Base-by-base conservation (phyloP, 2,797 vertebrate genomes). In the Spheniscus humboldti region DNA sequence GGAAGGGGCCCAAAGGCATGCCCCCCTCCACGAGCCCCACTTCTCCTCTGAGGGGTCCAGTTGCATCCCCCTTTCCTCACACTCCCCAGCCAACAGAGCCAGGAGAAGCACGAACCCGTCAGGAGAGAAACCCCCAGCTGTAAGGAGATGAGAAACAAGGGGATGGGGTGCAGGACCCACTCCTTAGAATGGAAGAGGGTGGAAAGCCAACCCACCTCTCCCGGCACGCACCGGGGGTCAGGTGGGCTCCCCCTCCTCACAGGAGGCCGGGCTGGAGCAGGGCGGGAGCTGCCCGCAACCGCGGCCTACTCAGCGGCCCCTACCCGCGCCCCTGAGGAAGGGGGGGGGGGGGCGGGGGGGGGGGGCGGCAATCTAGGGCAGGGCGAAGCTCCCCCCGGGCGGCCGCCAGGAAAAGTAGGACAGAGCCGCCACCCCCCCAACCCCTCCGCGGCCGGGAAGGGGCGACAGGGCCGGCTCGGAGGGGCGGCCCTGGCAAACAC, bases 391-490 rank as follows among this genome's bases (percentile, higher is more conserved):
- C 66, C 39, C 59, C 77, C 18, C 9, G 37, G 74, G 89, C 43
- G n/a, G 84, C 63, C 64, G 60, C 22, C 59, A 11, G 37, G 10
- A 33, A 69, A 96, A 93, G 74, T 73, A 90, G 93, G 91, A 74
- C 93, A 94, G 57, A 89, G 74, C 91, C 47, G 25, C 66, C 50
- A 7, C 45, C 31, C 62, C 43, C n/a, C 17, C 10, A 83, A 64
- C 71, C 73, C 22, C 74, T 53, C 52, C 10, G 17, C 43, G 35
- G 25, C 47, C n/a, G 6, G 39, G 47, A 73, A 79, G 48, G 23
- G 43, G 50, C 12, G 8, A 48, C 95, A 97, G 96, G 96, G 96
- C 97, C 93, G 11, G 88, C 52, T 8, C 72, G 79, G 66, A 94
- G 57, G 78, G 64, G 55, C 73, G n/a, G 76, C 73, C 92, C 93